A percentile compares a stretch with the other conserved stretches of the same genome.
phyloP scores from a whole-genome alignment of 2,888 invertebrate species.

The Drosophila ustulata region DNA sequence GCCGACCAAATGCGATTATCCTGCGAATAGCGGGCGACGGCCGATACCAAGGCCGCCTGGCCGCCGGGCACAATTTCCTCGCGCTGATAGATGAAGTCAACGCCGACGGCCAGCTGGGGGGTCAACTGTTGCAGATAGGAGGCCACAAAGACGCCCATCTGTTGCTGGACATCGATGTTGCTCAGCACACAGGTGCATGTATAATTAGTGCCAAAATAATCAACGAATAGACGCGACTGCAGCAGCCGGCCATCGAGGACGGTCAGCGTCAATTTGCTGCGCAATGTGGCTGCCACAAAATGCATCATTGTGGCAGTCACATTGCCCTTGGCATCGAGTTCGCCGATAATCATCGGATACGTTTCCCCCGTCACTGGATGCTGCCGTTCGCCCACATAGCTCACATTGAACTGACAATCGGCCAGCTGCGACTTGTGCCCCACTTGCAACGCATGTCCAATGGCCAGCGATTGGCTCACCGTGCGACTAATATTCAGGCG shows the following conservation, averaged over 20 bases:
- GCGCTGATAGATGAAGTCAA: conserved; percentile 42
- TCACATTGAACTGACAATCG: conserved; percentile 34
- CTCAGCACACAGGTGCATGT: conserved; percentile 33
- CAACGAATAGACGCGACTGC: conserved; percentile 21
- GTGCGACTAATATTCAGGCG: conserved; percentile 17
- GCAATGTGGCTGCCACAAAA: conserved; percentile 21
- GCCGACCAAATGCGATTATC: conserved; percentile 36
- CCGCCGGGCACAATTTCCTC: conserved; percentile 37
- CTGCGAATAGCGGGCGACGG: conserved; percentile 38
- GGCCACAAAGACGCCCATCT: conserved; percentile 35
- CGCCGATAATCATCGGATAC: conserved; percentile 25
- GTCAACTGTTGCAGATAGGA: conserved; percentile 45
- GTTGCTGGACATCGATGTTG: conserved; percentile 27
- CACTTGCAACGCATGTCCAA: conserved; percentile 35
- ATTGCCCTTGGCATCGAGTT: conserved; percentile 40
- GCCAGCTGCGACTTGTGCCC: background rate
- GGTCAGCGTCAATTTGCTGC: conserved; percentile 18
- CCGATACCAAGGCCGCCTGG: conserved; percentile 34
- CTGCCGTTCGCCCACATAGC: conserved; percentile 16
- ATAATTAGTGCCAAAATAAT: conserved; percentile 44
- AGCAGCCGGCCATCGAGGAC: conserved; percentile 15
- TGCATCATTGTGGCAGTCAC: conserved; percentile 29
- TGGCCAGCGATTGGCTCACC: background rate
- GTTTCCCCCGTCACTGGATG: conserved; percentile 18
- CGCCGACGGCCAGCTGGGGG: conserved; percentile 35